Evolutionary conservation across 2,113 vertebrate species (phyloP).

Genomic region (Calypte anna): DNA sequence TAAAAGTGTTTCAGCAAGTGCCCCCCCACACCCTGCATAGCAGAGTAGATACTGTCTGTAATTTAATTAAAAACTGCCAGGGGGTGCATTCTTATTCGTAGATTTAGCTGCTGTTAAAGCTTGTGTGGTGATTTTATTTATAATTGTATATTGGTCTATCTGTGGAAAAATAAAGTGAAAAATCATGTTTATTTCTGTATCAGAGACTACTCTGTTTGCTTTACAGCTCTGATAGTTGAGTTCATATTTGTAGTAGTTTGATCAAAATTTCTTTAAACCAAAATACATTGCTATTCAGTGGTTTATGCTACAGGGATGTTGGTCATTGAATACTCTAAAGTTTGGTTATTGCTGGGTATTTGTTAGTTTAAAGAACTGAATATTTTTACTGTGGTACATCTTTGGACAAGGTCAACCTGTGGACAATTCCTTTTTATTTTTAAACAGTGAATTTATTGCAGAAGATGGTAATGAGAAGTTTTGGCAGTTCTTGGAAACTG

Average conservation of each 20-base stretch:
- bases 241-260: not conserved
- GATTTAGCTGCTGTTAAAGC: not conserved
- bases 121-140: not conserved
- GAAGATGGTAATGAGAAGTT: constrained; percentile 97
- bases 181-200: not conserved
- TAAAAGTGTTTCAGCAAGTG: not conserved
- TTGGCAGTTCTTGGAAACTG: constrained; percentile 98
- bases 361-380: not conserved
- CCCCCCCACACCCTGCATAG: rapidly evolving
- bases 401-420: not conserved
- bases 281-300: not conserved
- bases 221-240: not conserved
- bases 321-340: not conserved
- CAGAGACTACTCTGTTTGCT: not conserved
- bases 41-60: not conserved
- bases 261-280: not conserved
- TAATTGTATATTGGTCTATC: not conserved
- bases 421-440: constrained; percentile 52
- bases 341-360: not conserved
- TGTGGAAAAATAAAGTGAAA: not conserved
- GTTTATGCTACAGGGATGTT: not conserved
- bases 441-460: constrained; percentile 92
- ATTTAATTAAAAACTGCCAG: not conserved
- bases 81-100: not conserved
- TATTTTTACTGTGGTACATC: not conserved